A percentile compares a stretch with the other conserved stretches of the same genome.
Evolutionary conservation across 2,888 invertebrate genomes (phyloP).

Genomic region (Pollenia angustigena): DNA sequence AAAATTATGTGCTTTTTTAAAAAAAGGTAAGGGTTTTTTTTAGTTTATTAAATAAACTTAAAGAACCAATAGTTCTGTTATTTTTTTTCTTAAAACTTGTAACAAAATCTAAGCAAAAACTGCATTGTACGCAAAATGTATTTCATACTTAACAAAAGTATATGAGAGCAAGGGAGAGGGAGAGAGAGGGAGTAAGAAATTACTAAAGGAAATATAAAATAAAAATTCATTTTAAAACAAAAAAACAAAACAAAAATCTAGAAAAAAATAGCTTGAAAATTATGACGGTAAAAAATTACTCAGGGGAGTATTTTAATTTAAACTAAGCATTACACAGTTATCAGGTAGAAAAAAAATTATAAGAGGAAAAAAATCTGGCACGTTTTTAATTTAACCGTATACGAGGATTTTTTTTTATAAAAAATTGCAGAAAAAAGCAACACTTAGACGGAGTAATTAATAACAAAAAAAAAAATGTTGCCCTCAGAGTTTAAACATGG

Average conservation of each 20-base stretch:
- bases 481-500: slow-evolving; percentile 12
- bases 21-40: slow-evolving; percentile 27
- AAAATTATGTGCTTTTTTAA: slow-evolving; percentile 23
- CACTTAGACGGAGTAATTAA: slow-evolving; percentile 70
- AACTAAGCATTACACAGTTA: slow-evolving; percentile 67
- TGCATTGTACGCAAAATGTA: slow-evolving; percentile 71
- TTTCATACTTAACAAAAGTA: slow-evolving; percentile 32
- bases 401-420: slow-evolving; percentile 2
- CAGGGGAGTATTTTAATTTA: slow-evolving; percentile 72
- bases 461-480: slow-evolving; percentile 53
- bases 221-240: not conserved
- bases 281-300: slow-evolving; percentile 71
- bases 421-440: slow-evolving; percentile 45
- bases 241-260: slow-evolving; percentile 30
- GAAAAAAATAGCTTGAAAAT: slow-evolving; percentile 50
- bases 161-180: not conserved
- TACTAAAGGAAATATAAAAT: not conserved
- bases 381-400: slow-evolving; percentile 59
- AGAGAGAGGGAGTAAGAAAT: not conserved
- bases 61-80: slow-evolving; percentile 7
- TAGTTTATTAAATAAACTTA: slow-evolving; percentile 17
- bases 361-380: slow-evolving; percentile 50
- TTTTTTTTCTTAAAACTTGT: not conserved
- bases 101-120: slow-evolving; percentile 25
- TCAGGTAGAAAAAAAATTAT: slow-evolving; percentile 31